A percentile compares a stretch with the other conserved stretches of the same genome.
Evolutionary conservation across 1,140 invertebrate species (phyloP).

Genomic region (Adelges cooleyi): DNA sequence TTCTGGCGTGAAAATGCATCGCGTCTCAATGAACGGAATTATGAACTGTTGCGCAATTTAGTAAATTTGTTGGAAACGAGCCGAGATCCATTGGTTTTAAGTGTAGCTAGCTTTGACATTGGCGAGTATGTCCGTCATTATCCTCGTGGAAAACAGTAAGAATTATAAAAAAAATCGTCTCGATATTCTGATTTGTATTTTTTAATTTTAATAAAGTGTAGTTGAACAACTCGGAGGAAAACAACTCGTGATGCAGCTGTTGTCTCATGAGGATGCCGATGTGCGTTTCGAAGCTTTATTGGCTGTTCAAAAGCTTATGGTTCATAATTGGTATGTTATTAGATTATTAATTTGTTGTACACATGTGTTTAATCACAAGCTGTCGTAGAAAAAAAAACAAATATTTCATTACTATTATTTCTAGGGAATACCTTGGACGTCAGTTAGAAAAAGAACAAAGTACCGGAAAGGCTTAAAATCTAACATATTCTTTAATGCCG

Average conservation of each 20-base stretch:
- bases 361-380: too few species aligned
- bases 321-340: conserved; percentile 97
- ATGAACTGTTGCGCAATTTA: conserved; percentile 88
- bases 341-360: too few species aligned
- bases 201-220: too few species aligned
- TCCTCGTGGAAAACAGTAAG: conserved; percentile 93
- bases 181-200: too few species aligned
- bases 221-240: conserved; percentile 97
- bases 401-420: too few species aligned
- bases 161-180: too few species aligned
- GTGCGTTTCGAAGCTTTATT: conserved; percentile 96
- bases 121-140: conserved; percentile 99
- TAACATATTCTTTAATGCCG: too few species aligned
- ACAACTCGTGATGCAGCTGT: conserved; percentile 90
- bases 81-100: conserved; percentile 82
- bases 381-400: too few species aligned
- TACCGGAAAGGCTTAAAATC: too few species aligned
- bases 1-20: conserved; percentile 98
- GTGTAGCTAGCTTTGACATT: conserved; percentile 95
- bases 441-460: too few species aligned
- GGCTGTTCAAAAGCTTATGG: conserved; percentile 99
- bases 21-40: conserved; percentile 94
- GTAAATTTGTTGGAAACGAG: conserved; percentile 81
- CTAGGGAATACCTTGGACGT: too few species aligned
- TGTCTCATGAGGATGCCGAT: conserved; percentile 94